Evolutionary conservation across 2,797 vertebrate species (phyloP).

Genomic region (Mormyrops boulengeri): DNA sequence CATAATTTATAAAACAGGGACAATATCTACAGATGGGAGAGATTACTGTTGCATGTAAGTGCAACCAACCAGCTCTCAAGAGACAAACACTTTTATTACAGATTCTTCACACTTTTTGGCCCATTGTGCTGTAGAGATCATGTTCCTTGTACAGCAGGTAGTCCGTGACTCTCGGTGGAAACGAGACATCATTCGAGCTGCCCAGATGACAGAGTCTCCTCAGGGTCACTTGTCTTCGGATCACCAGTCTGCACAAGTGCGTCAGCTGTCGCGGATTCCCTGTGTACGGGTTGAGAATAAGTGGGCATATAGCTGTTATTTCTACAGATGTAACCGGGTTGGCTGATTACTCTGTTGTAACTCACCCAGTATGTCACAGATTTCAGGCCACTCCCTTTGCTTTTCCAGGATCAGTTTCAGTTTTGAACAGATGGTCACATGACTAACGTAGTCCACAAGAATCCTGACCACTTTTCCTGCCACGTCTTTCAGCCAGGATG

Average conservation of each 20-base stretch:
- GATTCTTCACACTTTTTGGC: slow-evolving; percentile 11
- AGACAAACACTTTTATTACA: neutral
- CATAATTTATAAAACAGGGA: neutral
- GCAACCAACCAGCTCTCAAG: neutral
- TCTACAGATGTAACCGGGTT: neutral
- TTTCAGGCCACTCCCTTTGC: slow-evolving; percentile 73
- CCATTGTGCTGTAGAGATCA: slow-evolving; percentile 51
- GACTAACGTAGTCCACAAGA: slow-evolving; percentile 74
- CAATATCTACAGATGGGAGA: slow-evolving; percentile 3
- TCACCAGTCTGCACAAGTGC: slow-evolving; percentile 74
- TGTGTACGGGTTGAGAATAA: slow-evolving; percentile 38
- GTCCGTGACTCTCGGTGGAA: slow-evolving; percentile 65
- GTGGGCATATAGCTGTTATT: neutral
- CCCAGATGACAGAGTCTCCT: slow-evolving; percentile 57
- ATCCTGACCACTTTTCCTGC: slow-evolving; percentile 61
- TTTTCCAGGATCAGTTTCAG: slow-evolving; percentile 63
- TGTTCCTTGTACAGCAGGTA: slow-evolving; percentile 75
- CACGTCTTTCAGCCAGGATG: slow-evolving; percentile 69
- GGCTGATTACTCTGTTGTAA: neutral
- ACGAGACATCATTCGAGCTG: slow-evolving; percentile 54
- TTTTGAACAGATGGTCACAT: slow-evolving; percentile 67
- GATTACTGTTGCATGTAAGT: neutral
- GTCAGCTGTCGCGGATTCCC: slow-evolving; percentile 73
- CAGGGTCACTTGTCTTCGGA: slow-evolving; percentile 65
- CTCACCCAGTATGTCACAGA: slow-evolving; percentile 72